Percentiles rank a stretch among this genome's conserved stretches.
These are phyloP conservation scores for Callaeas wilsoni DNA, from an alignment of 2,113 vertebrate genomes.

Conservation along the genomic window DNA sequence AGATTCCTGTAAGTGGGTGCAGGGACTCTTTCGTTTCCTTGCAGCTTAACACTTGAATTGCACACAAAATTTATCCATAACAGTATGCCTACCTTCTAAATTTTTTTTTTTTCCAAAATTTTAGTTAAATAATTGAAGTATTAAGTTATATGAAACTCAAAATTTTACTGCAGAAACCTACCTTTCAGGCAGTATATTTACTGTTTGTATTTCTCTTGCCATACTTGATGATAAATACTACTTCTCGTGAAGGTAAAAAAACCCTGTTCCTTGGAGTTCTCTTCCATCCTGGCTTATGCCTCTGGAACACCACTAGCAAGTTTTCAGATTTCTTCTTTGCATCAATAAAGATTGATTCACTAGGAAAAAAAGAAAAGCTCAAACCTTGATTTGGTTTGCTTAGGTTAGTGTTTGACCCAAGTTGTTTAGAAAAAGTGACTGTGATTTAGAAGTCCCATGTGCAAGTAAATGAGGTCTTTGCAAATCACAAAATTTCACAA, in stretches of 20 bases:
- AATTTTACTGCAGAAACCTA: not conserved
- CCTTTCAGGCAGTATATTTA: not conserved
- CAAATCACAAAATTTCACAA: not conserved
- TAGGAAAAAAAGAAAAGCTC: not conserved
- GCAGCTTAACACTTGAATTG: not conserved
- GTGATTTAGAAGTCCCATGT: not conserved
- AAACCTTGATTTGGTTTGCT: not conserved
- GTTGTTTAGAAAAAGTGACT: not conserved
- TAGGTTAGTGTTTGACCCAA: not conserved
- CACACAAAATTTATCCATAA: not conserved
- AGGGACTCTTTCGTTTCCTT: not conserved
- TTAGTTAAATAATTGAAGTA: not conserved
- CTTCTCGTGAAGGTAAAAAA: not conserved
- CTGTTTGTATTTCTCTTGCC: not conserved
- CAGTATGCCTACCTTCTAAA: not conserved
- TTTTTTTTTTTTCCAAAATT: not conserved
- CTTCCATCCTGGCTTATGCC: not conserved
- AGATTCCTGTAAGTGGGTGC: not conserved
- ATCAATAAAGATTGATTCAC: not conserved
- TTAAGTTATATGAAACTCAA: not conserved
- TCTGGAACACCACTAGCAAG: not conserved
- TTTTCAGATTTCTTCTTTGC: not conserved
- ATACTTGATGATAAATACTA: not conserved
- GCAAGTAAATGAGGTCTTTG: not conserved
- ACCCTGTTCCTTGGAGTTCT: not conserved